phyloP scores from a whole-genome alignment of 64 coral and sea anemone genomes.

The Actinia tenebrosa region DNA sequence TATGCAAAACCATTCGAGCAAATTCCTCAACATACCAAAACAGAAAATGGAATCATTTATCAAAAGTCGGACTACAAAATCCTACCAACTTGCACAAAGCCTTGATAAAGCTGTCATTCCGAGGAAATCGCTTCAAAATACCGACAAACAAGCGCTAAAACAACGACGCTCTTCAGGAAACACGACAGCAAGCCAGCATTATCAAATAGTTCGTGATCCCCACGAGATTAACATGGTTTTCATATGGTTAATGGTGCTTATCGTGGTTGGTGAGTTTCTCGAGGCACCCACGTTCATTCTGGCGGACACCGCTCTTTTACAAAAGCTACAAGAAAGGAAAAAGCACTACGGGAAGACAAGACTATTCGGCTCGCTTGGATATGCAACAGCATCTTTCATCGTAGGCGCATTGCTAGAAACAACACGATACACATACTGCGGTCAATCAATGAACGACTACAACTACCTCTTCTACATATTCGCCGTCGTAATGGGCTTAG shows the following conservation, averaged over 20 bases:
- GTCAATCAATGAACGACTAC: conserved; percentile 72
- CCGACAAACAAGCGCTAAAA: background rate
- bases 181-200: background rate
- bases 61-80: background rate
- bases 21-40: background rate
- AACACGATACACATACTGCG: conserved; percentile 75
- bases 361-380: conserved; percentile 81
- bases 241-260: conserved; percentile 62
- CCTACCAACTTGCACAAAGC: background rate
- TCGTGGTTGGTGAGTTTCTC: conserved; percentile 82
- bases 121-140: background rate
- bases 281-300: conserved; percentile 94
- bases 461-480: conserved; percentile 90
- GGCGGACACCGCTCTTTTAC: conserved; percentile 78
- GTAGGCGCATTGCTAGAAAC: conserved; percentile 84
- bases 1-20: background rate
- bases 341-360: conserved; percentile 93
- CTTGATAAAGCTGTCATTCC: background rate
- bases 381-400: conserved; percentile 74
- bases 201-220: conserved; percentile 43
- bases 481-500: conserved; percentile 59
- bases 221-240: conserved; percentile 52
- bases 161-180: background rate
- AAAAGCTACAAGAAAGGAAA: conserved; percentile 76
- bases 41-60: background rate